These are phyloP conservation scores for Steinernema khuongi DNA, from an alignment of 1,140 invertebrate species.

Conservation along the genomic window DNA sequence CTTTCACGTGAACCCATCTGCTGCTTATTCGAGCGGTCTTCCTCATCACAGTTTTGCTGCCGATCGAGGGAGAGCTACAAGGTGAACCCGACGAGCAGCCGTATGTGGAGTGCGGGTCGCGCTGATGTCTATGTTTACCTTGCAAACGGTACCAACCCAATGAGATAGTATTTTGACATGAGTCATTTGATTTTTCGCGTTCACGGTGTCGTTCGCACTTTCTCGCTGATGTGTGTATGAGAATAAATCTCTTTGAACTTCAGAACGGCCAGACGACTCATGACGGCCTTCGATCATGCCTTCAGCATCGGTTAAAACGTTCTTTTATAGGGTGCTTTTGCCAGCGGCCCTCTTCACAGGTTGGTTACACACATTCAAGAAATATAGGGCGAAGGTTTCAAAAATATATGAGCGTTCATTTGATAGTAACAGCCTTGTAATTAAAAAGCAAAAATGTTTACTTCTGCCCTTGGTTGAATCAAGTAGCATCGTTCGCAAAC, in stretches of 20 bases:
- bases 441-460: conserved; percentile 23
- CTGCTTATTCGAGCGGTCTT: too few species aligned
- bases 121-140: background rate
- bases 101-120: too few species aligned
- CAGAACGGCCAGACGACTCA: background rate
- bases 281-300: conserved; percentile 24
- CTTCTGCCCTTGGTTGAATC: conserved; percentile 3
- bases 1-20: too few species aligned
- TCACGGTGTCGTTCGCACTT: background rate
- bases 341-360: conserved; percentile 29
- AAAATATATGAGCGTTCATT: conserved; percentile 9
- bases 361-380: background rate
- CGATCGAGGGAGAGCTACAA: background rate
- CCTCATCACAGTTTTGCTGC: too few species aligned
- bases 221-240: too few species aligned
- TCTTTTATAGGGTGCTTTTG: conserved; percentile 33
- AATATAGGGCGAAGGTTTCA: conserved; percentile 7
- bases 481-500: conserved; percentile 1
- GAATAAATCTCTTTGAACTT: too few species aligned
- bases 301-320: conserved; percentile 34
- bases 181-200: conserved; percentile 4
- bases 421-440: conserved; percentile 5
- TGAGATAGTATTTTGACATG: background rate
- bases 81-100: too few species aligned
- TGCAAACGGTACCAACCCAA: background rate